phyloP scores from a whole-genome alignment of 1,140 invertebrate species.

The Nephila pilipes region DNA sequence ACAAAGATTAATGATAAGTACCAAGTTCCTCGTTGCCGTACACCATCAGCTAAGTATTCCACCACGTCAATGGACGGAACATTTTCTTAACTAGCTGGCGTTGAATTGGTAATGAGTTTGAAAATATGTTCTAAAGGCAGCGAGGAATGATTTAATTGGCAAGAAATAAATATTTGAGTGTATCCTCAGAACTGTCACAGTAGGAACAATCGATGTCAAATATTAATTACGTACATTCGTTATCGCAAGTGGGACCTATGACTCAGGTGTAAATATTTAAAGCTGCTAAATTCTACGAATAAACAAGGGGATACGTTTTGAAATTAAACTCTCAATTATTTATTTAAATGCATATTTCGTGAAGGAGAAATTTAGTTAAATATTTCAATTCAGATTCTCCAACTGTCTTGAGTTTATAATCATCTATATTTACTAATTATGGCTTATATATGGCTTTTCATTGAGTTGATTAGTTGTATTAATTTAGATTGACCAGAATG shows the following conservation, averaged over 20 bases:
- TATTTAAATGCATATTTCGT: not conserved
- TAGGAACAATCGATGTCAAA: not conserved
- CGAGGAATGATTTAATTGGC: conserved; percentile 19
- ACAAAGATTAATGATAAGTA: no score
- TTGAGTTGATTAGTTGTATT: no score
- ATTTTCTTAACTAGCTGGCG: not conserved
- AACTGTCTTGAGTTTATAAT: no score
- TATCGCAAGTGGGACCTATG: not conserved
- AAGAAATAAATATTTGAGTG: conserved; percentile 2
- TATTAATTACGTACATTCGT: not conserved
- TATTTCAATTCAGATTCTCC: no score
- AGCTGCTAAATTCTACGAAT: not conserved
- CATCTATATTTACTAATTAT: no score
- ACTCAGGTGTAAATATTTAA: not conserved
- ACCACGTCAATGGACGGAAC: not conserved
- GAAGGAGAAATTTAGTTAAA: not conserved
- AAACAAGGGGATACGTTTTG: not conserved
- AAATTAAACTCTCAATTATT: not conserved
- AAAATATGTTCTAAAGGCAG: not conserved
- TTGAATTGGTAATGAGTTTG: not conserved
- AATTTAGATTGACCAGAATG: no score
- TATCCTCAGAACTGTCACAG: not conserved
- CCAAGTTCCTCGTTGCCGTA: no score
- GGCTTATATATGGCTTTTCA: no score
- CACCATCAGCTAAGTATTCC: no score